These are phyloP conservation scores for Pinctada fucata DNA, from an alignment of 2,888 invertebrate species.

Conservation along the genomic window DNA sequence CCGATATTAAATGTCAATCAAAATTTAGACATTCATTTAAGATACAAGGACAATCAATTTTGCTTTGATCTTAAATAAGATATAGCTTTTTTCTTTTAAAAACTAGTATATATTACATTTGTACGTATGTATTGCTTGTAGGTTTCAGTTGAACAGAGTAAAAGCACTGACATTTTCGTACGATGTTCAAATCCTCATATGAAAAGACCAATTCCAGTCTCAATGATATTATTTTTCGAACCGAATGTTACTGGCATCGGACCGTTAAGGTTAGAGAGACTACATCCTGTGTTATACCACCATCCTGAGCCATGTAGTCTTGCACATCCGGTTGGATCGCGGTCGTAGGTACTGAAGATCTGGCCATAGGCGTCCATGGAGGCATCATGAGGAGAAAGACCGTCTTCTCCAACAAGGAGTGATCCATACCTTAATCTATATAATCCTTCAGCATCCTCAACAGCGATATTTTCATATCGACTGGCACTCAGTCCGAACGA, in stretches of 20 bases:
- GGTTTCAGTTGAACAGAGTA: no score
- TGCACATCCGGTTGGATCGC: constrained; percentile 23
- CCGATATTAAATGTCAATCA: no score
- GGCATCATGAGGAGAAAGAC: background rate
- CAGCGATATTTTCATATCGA: constrained; percentile 1
- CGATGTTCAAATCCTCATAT: no score
- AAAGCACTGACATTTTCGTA: no score
- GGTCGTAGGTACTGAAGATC: constrained; percentile 15
- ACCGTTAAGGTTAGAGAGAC: constrained; percentile 14
- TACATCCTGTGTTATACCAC: constrained; percentile 24
- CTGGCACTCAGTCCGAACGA: background rate
- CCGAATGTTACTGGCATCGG: constrained; percentile 5
- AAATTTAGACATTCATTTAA: no score
- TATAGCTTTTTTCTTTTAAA: no score
- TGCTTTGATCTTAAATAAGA: no score
- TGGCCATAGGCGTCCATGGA: background rate
- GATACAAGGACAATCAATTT: no score
- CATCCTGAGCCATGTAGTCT: constrained; percentile 4
- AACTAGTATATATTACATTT: no score
- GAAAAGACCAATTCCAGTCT: background rate
- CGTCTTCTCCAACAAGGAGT: background rate
- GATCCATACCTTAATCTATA: background rate
- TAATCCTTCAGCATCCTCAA: background rate
- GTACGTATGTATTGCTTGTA: no score
- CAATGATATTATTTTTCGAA: background rate